These are phyloP conservation scores for Oenanthe melanoleuca DNA, from an alignment of 2,113 vertebrate species.

Conservation along the genomic window DNA sequence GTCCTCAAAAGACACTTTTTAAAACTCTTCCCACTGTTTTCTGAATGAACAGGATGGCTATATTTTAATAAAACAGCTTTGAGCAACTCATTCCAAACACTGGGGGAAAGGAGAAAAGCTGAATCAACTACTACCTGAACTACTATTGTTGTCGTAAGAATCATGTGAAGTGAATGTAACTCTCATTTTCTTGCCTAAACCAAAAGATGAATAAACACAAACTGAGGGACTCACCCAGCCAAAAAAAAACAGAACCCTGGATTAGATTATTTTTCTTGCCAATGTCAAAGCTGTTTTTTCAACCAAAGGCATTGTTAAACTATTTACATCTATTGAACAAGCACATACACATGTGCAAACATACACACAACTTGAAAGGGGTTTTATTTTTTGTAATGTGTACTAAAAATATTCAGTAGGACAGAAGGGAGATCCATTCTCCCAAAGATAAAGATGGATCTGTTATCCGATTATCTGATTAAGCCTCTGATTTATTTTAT, in stretches of 20 bases:
- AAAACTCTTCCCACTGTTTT: neutral
- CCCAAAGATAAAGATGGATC: neutral
- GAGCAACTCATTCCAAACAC: neutral
- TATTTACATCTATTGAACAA: accelerated
- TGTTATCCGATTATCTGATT: neutral
- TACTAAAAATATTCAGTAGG: neutral
- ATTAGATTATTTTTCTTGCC: neutral
- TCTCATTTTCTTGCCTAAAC: neutral
- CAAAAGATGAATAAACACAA: neutral
- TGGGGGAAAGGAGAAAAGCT: neutral
- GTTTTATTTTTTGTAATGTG: neutral
- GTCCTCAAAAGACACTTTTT: neutral
- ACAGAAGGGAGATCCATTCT: neutral
- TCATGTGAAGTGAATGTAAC: neutral
- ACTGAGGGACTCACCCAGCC: neutral
- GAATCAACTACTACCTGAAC: neutral
- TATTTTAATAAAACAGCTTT: neutral
- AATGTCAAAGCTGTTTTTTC: neutral
- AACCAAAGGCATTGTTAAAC: neutral
- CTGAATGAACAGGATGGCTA: neutral
- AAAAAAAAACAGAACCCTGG: neutral
- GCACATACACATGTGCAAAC: neutral
- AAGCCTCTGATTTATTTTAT: neutral
- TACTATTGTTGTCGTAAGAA: neutral
- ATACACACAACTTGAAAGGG: neutral